Percentiles rank a stretch among this genome's conserved stretches.
Conservation (phyloP, 1,140 invertebrate species). For the Sarcophaga bullata region DNA sequence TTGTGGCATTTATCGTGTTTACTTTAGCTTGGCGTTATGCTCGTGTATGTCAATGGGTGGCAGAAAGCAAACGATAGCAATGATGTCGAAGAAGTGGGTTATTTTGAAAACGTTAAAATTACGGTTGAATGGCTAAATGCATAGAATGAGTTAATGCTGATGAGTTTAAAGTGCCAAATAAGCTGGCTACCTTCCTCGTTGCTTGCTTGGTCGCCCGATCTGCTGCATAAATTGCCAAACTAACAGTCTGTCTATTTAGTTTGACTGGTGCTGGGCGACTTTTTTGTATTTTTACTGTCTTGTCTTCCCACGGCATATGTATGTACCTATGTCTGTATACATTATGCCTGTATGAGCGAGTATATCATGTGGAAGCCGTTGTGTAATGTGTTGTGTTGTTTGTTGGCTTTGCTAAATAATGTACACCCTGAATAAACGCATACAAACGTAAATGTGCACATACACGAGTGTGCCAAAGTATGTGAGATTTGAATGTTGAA, state of each 20-base stretch:
- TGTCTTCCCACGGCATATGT: not conserved
- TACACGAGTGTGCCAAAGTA: not conserved
- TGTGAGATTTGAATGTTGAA: not conserved
- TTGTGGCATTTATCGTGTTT: not conserved
- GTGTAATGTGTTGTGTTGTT: conserved; percentile 4
- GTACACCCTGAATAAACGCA: not conserved
- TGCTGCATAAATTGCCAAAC: not conserved
- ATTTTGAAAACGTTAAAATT: too few relatives aligned
- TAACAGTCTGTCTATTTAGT: not conserved
- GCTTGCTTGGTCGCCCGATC: not conserved
- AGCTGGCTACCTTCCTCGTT: not conserved
- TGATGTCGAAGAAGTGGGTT: not conserved
- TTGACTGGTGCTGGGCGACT: not conserved
- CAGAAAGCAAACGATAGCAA: not conserved
- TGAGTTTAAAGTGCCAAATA: not conserved
- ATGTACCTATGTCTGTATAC: too few relatives aligned
- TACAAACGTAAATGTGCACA: not conserved
- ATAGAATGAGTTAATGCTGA: not conserved
- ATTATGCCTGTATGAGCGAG: too few relatives aligned
- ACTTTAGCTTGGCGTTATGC: conserved; percentile 9
- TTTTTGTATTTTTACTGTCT: not conserved
- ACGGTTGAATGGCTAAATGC: not conserved
- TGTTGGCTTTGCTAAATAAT: conserved; percentile 33
- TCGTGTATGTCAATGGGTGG: not conserved
- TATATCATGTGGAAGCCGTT: not conserved